Evolutionary conservation across 2,888 invertebrate genomes (phyloP).

Genomic region (Drosophila meridiana): DNA sequence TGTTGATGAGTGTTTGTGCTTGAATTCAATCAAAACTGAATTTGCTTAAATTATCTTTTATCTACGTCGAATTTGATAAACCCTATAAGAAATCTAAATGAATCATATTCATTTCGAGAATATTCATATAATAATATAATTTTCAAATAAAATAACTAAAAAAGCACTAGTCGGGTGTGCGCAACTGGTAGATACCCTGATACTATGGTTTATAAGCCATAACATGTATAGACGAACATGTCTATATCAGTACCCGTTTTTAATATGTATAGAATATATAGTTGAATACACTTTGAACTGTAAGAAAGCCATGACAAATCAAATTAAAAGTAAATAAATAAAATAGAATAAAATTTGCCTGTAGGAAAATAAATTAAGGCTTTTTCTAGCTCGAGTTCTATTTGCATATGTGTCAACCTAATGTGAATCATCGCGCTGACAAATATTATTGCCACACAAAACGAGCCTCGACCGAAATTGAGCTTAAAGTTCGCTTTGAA

Average conservation of each 20-base stretch:
- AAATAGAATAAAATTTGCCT: neutral
- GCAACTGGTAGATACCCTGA: neutral
- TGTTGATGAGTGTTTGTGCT: neutral
- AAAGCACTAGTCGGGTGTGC: neutral
- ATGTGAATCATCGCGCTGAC: constrained; percentile 20
- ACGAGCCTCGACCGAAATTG: neutral
- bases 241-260: no score
- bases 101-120: neutral
- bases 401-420: constrained; percentile 25
- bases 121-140: neutral
- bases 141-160: neutral
- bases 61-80: neutral
- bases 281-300: neutral
- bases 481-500: constrained; percentile 46
- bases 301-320: neutral
- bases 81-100: neutral
- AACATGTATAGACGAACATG: no score
- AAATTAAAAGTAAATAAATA: neutral
- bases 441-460: neutral
- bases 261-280: neutral
- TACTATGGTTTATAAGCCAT: no score
- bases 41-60: neutral
- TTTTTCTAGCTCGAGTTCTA: neutral
- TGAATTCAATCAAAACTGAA: neutral
- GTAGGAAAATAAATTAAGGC: neutral